These are phyloP conservation scores for Lucilia sericata DNA, from an alignment of 1,140 invertebrate species.

Conservation along the genomic window DNA sequence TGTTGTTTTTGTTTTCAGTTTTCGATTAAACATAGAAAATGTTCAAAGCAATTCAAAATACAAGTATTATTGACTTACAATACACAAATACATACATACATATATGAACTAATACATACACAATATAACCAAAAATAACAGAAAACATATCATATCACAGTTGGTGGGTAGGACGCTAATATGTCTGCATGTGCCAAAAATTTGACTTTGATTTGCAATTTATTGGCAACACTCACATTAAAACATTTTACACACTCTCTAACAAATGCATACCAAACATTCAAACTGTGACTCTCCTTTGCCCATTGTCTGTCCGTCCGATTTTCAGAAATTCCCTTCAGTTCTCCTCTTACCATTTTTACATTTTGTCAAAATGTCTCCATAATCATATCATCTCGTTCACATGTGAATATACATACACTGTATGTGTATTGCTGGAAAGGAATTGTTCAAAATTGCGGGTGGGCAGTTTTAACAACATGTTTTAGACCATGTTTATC, in stretches of 20 bases:
- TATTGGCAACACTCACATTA: slow-evolving; percentile 40
- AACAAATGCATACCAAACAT: too few relatives aligned
- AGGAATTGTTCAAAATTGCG: slow-evolving; percentile 25
- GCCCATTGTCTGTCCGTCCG: neutral
- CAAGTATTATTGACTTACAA: neutral
- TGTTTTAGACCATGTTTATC: slow-evolving; percentile 42
- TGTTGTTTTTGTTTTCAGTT: neutral
- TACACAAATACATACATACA: neutral
- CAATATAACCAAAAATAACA: neutral
- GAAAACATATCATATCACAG: slow-evolving; percentile 39
- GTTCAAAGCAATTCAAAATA: neutral
- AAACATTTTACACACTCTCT: neutral
- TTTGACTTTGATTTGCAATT: slow-evolving; percentile 47
- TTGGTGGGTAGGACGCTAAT: slow-evolving; percentile 42
- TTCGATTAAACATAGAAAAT: slow-evolving; percentile 24
- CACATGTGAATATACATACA: neutral
- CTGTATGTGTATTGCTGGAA: neutral
- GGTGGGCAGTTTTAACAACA: slow-evolving; percentile 42
- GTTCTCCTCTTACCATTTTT: neutral
- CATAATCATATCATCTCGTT: slow-evolving; percentile 7
- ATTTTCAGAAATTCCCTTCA: neutral
- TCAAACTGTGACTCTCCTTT: neutral
- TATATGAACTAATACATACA: neutral
- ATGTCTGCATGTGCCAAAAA: slow-evolving; percentile 44
- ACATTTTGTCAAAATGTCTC: slow-evolving; percentile 17